Conservation (phyloP, 2,888 invertebrate genomes). For the Agrochola lychnidis region DNA sequence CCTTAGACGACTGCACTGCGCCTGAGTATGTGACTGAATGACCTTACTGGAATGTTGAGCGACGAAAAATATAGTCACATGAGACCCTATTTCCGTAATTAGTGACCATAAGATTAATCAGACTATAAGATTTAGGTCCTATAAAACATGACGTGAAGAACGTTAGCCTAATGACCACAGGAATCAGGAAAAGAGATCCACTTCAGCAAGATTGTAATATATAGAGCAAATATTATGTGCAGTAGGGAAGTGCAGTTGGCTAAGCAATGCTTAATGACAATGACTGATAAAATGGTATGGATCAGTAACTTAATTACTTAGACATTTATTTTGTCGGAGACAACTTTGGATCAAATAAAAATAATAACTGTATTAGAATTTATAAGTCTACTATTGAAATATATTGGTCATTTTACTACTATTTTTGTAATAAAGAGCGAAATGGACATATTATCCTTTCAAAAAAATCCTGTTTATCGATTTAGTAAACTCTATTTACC, state of each 20-base stretch:
- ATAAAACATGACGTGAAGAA: neutral
- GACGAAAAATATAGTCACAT: constrained; percentile 36
- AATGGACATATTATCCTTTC: neutral
- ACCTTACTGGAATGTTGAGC: constrained; percentile 64
- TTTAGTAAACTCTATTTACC: neutral
- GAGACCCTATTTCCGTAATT: constrained; percentile 28
- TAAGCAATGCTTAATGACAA: neutral
- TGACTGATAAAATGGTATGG: neutral
- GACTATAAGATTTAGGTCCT: neutral
- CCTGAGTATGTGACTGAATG: constrained; percentile 64
- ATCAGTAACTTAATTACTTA: too few relatives aligned
- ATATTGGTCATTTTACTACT: neutral
- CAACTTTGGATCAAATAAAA: neutral
- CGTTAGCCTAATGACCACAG: too few relatives aligned
- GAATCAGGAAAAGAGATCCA: neutral
- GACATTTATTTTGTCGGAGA: neutral
- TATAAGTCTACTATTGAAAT: neutral
- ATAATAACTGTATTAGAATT: neutral
- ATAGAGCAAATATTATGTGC: neutral
- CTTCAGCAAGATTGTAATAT: too few relatives aligned
- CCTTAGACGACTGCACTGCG: constrained; percentile 76
- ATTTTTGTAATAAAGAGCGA: constrained; percentile 3
- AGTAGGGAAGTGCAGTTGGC: neutral
- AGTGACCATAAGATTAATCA: neutral
- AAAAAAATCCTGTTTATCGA: constrained; percentile 2